Conservation (phyloP, 2,888 invertebrate genomes). For the Slavum lentiscoides region DNA sequence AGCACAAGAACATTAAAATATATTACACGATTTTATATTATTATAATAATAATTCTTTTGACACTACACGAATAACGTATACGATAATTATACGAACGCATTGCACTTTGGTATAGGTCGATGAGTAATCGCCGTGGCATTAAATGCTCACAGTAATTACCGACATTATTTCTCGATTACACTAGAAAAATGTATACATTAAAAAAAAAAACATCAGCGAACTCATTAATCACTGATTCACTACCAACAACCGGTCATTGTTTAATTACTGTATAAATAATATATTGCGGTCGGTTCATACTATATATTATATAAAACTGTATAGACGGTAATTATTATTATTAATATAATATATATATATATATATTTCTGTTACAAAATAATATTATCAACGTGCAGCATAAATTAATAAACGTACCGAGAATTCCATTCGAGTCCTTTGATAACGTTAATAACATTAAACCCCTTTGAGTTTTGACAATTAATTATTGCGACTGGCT, state of each 20-base stretch:
- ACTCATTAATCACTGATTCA: constrained; percentile 31
- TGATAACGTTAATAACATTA: too few relatives aligned
- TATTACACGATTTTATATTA: too few relatives aligned
- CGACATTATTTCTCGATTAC: constrained; percentile 43
- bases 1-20: too few relatives aligned
- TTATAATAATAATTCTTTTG: too few relatives aligned
- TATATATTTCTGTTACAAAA: neutral
- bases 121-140: constrained; percentile 23
- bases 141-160: constrained; percentile 19
- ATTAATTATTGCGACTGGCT: too few relatives aligned
- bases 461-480: too few relatives aligned
- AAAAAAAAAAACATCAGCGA: constrained; percentile 22
- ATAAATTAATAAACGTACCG: neutral
- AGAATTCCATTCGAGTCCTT: too few relatives aligned
- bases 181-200: neutral
- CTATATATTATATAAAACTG: too few relatives aligned
- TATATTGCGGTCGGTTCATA: neutral
- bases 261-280: constrained; percentile 27
- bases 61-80: neutral
- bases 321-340: neutral
- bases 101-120: neutral
- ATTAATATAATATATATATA: neutral
- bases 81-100: neutral
- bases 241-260: constrained; percentile 18
- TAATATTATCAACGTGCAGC: neutral